Conservation (phyloP, 2,888 invertebrate genomes). For the Tinea pellionella region DNA sequence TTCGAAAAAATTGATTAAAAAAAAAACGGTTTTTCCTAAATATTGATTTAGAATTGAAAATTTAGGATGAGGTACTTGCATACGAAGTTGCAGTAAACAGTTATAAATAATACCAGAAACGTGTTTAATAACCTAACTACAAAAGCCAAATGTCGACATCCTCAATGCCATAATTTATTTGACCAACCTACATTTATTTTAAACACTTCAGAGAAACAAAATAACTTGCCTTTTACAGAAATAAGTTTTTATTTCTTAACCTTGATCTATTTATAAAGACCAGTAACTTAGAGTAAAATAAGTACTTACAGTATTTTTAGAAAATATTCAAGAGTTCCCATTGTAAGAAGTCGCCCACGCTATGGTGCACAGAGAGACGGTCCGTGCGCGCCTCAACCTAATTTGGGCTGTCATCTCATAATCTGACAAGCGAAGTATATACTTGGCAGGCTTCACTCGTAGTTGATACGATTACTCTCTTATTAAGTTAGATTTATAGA, state of each 20-base stretch:
- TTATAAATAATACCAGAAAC: too few species aligned
- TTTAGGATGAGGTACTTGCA: too few species aligned
- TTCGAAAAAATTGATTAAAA: too few species aligned
- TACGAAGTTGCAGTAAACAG: too few species aligned
- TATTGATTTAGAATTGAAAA: too few species aligned
- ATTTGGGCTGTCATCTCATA: conserved; percentile 12
- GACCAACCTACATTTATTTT: too few species aligned
- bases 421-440: conserved; percentile 13
- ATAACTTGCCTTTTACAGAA: neutral
- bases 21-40: too few species aligned
- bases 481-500: neutral
- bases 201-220: too few species aligned
- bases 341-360: neutral
- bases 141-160: too few species aligned
- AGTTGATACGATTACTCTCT: neutral
- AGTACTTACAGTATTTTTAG: neutral
- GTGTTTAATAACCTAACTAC: too few species aligned
- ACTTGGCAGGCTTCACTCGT: conserved; percentile 6
- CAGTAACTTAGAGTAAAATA: neutral
- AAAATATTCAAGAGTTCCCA: neutral
- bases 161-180: too few species aligned
- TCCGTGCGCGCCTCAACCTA: conserved; percentile 7
- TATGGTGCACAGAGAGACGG: neutral
- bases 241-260: neutral
- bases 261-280: neutral